phyloP scores from a whole-genome alignment of 2,113 vertebrate genomes.

The Parotia lawesii region DNA sequence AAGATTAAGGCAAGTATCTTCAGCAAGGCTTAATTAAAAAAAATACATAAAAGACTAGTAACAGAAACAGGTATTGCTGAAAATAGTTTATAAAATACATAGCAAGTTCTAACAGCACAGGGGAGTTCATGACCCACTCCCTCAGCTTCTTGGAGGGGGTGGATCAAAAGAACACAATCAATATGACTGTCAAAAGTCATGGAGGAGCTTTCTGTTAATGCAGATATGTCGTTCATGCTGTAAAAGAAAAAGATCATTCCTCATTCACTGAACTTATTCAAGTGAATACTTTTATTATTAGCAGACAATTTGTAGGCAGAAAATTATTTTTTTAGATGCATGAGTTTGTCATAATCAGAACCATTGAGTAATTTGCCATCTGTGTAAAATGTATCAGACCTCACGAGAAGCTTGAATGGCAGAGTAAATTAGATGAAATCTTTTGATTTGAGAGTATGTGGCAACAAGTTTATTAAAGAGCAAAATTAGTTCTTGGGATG shows the following conservation, averaged over 20 bases:
- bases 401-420: neutral
- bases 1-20: neutral
- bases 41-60: neutral
- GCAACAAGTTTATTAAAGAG: neutral
- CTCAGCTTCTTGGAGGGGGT: neutral
- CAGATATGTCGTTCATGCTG: neutral
- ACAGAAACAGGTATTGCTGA: neutral
- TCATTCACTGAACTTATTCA: neutral
- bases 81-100: neutral
- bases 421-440: neutral
- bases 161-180: neutral
- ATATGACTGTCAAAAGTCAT: neutral
- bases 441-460: neutral
- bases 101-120: neutral
- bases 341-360: neutral
- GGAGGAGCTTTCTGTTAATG: neutral
- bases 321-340: neutral
- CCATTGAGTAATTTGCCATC: neutral
- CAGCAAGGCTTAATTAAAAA: neutral
- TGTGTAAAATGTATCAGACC: neutral
- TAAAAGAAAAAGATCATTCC: neutral
- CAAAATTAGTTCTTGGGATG: neutral
- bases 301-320: neutral
- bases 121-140: neutral
- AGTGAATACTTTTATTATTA: neutral